Percentiles rank a stretch among this genome's conserved stretches.
Evolutionary conservation across 2,113 vertebrate species (phyloP).

Genomic region (Mionectes macconnelli): DNA sequence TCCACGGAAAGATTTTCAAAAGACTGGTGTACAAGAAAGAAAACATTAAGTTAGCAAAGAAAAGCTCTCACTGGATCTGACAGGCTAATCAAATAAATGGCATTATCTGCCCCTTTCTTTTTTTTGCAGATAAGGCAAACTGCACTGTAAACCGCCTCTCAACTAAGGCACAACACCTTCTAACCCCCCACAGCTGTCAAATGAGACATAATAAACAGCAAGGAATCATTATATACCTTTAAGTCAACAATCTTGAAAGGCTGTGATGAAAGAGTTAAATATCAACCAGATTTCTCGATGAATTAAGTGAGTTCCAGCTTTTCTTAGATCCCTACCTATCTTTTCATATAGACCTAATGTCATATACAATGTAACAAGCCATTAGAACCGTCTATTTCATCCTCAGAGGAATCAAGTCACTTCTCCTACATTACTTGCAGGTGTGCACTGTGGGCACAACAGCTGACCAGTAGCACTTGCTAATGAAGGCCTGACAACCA

Average conservation of each 20-base stretch:
- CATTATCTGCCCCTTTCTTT: neutral
- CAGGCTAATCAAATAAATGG: neutral
- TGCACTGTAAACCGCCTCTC: neutral
- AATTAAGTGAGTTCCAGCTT: neutral
- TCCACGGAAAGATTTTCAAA: constrained; percentile 92
- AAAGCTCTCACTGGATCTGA: neutral
- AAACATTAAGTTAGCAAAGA: constrained; percentile 54
- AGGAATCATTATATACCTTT: neutral
- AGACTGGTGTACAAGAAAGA: constrained; percentile 77
- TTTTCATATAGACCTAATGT: neutral
- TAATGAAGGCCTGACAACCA: neutral
- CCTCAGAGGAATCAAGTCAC: neutral
- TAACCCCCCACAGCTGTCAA: neutral
- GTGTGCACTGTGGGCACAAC: neutral
- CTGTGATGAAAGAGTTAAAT: constrained; percentile 6
- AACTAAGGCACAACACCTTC: constrained; percentile 1
- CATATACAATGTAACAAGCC: neutral
- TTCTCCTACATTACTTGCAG: neutral
- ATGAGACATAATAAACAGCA: neutral
- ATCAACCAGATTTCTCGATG: neutral
- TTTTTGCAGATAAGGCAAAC: neutral
- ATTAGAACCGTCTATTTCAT: neutral
- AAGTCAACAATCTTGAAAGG: neutral
- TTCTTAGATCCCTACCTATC: neutral
- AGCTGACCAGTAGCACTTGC: neutral